A percentile compares a stretch with the other conserved stretches of the same genome.
phyloP scores from a whole-genome alignment of 1,140 invertebrate genomes.

The Procambarus virginalis region DNA sequence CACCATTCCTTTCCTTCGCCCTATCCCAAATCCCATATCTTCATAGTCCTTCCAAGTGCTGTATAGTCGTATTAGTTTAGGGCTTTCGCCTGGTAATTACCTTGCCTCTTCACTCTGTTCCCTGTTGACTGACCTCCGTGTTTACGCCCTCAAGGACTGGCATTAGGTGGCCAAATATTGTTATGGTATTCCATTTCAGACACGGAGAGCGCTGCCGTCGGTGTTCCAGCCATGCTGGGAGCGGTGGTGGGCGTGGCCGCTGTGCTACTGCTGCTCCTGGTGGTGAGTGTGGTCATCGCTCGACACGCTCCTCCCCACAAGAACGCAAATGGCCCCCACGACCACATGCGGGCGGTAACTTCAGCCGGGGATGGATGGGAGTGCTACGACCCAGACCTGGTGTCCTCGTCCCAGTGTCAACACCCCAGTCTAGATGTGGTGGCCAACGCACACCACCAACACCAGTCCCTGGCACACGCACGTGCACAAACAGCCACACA shows the following conservation, averaged over 20 bases:
- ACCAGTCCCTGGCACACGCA: background rate
- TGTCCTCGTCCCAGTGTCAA: background rate
- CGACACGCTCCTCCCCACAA: slow-evolving; percentile 16
- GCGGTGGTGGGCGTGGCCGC: slow-evolving; percentile 43
- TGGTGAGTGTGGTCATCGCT: slow-evolving; percentile 48
- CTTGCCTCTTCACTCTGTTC: too few relatives aligned
- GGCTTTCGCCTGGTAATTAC: too few relatives aligned
- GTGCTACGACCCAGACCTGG: slow-evolving; percentile 29
- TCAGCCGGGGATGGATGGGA: slow-evolving; percentile 21
- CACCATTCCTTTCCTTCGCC: too few relatives aligned
- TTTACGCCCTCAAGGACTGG: too few relatives aligned
- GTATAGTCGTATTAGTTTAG: too few relatives aligned
- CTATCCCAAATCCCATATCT: too few relatives aligned
- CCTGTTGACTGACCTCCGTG: too few relatives aligned
- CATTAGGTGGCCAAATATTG: background rate
- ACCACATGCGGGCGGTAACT: background rate
- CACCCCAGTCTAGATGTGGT: background rate
- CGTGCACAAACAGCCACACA: background rate
- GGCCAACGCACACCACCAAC: background rate
- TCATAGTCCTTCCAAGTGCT: too few relatives aligned
- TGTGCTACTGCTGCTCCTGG: slow-evolving; percentile 37
- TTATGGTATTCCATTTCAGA: background rate
- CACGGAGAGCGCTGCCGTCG: background rate
- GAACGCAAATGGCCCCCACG: background rate
- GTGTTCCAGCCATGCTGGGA: slow-evolving; percentile 47